Base-by-base conservation (phyloP, 2,888 invertebrate genomes). In the Rosalia funebris region DNA sequence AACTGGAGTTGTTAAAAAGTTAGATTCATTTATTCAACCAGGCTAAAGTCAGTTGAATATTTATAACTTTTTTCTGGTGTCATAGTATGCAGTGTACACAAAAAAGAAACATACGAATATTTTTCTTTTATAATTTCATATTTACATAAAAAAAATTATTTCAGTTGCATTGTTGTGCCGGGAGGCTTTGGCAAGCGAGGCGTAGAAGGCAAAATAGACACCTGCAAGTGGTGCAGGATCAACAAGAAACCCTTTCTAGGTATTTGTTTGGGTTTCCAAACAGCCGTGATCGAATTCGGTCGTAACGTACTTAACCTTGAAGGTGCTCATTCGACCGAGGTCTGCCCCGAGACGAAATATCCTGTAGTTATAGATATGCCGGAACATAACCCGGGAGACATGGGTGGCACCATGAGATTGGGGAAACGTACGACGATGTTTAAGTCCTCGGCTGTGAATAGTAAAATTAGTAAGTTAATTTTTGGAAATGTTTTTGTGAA, bases 331-430 rank as follows among this genome's bases (percentile, higher is more conserved):
- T 91, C 92, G 1, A 92, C 93, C 0, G 99, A 73, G 55, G 69
- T 69, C 41, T 37, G 48, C 70, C 87, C 90, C 0, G 82, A 89
- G 1, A 89, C 92, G 9, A 83, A 83, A 31, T 83, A 92, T 80
- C 92, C 94, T 20, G 84, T 98, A 34, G 93, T 99, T 2, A 93
- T 99, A 63, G 98, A 99, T 73, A 99, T 99, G 99, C 98, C 98
- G 0, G 99, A 99, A 82, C 96, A 98, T 81, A 95, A 95, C 79
- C 89, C 91, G 0, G 96, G 95, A 0, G 87, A 91, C 69, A 68
- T 71, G 85, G 99, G 99, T 1, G 99, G 98, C 5, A 99, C 99
- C 0, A 99, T 99, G 99, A 85, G 99, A 60, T 84, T 99, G 44
- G 99, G 99, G n/a, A 93, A 91, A 77, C 88, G 98, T 72, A 89